phyloP scores from a whole-genome alignment of 2,888 invertebrate species.

The Tipula lateralis region DNA sequence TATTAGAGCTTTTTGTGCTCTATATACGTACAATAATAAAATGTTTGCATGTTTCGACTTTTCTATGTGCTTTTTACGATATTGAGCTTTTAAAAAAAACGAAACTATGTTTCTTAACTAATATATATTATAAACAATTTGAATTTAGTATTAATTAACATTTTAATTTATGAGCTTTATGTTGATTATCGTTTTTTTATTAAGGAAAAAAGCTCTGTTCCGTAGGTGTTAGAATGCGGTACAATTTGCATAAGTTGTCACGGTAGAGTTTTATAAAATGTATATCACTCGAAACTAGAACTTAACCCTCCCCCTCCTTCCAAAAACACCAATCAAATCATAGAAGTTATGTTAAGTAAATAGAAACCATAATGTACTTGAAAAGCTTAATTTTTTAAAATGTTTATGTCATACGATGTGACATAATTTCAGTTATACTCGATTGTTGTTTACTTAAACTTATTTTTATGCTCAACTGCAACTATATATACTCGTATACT shows the following conservation, averaged over 20 bases:
- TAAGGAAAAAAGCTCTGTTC: neutral
- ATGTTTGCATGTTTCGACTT: neutral
- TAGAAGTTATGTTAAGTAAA: neutral
- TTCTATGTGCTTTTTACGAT: neutral
- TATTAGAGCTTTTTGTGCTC: neutral
- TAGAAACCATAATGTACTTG: neutral
- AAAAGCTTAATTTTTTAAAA: neutral
- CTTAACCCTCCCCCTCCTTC: neutral
- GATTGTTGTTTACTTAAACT: neutral
- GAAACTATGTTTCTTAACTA: neutral
- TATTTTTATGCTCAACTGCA: neutral
- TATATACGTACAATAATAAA: neutral
- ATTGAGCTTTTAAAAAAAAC: neutral
- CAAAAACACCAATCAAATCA: neutral
- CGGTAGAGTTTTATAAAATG: neutral
- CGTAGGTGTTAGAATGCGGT: neutral
- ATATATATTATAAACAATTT: neutral
- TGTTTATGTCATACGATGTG: neutral
- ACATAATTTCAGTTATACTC: neutral
- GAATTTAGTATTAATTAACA: neutral
- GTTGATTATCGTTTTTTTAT: neutral
- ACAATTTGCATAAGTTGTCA: neutral
- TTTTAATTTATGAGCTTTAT: neutral
- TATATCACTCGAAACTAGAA: neutral
- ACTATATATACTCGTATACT: neutral